These are phyloP conservation scores for Coenonympha arcania DNA, from an alignment of 2,888 invertebrate species.

Conservation along the genomic window DNA sequence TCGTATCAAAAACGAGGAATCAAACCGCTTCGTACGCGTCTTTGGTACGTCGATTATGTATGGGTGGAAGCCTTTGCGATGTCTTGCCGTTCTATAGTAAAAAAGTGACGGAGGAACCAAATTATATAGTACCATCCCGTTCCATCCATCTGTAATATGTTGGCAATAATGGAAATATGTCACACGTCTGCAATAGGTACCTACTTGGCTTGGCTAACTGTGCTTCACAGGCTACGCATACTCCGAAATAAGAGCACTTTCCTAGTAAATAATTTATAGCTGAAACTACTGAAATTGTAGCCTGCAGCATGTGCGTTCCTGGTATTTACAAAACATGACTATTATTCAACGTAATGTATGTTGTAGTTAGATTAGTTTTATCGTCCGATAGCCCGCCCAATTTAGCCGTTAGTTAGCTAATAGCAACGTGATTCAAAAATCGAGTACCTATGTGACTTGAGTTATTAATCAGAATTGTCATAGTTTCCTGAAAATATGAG, in stretches of 20 bases:
- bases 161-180: background rate
- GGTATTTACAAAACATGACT: slow-evolving; percentile 39
- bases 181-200: background rate
- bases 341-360: slow-evolving; percentile 29
- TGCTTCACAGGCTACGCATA: background rate
- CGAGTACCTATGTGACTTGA: slow-evolving; percentile 2
- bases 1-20: no score
- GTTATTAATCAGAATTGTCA: slow-evolving; percentile 1
- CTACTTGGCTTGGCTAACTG: background rate
- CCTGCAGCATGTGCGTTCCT: background rate
- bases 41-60: no score
- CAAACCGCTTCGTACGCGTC: no score
- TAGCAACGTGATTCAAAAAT: slow-evolving; percentile 14
- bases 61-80: no score
- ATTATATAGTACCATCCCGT: no score
- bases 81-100: no score
- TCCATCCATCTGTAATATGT: no score
- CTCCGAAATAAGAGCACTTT: background rate
- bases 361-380: slow-evolving; percentile 27
- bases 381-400: slow-evolving; percentile 24
- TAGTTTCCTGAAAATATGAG: no score
- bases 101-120: no score
- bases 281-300: slow-evolving; percentile 2
- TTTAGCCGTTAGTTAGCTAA: slow-evolving; percentile 19
- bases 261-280: background rate